These are phyloP conservation scores for Harpagoxenus sublaevis DNA, from an alignment of 2,888 invertebrate species.

Conservation along the genomic window DNA sequence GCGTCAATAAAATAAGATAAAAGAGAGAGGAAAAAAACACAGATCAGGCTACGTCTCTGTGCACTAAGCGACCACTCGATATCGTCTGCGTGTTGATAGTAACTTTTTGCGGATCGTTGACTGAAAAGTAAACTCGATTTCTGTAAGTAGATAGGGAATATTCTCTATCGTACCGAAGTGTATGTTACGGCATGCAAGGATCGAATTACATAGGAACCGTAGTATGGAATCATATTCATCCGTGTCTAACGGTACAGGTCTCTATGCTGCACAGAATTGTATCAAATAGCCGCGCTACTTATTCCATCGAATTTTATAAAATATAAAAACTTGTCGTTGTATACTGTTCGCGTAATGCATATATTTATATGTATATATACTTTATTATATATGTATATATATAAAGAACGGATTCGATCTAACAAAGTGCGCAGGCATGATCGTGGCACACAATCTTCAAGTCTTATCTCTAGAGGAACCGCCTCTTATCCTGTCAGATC, in stretches of 20 bases:
- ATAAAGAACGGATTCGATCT: conserved; percentile 63
- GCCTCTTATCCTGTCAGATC: conserved; percentile 60
- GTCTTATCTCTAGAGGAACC: conserved; percentile 39
- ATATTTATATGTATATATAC: conserved; percentile 58
- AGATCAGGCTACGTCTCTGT: conserved; percentile 48
- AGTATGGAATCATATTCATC: conserved; percentile 52
- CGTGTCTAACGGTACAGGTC: conserved; percentile 48
- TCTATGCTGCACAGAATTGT: conserved; percentile 64
- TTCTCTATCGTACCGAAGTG: conserved; percentile 6
- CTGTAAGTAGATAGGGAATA: conserved; percentile 7
- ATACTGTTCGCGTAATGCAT: conserved; percentile 71
- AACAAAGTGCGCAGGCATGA: conserved; percentile 57
- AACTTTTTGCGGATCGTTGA: background rate
- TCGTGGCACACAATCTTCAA: conserved; percentile 47
- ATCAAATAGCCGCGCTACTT: conserved; percentile 68
- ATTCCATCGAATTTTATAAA: conserved; percentile 72
- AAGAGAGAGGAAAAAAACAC: background rate
- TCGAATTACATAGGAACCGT: conserved; percentile 34
- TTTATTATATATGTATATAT: conserved; percentile 46
- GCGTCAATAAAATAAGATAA: conserved; percentile 34
- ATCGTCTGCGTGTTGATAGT: background rate
- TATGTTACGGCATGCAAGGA: conserved; percentile 24
- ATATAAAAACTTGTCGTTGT: conserved; percentile 78
- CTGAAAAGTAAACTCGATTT: conserved; percentile 1
- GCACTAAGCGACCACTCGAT: conserved; percentile 48